Evolutionary conservation across 2,113 vertebrate species (phyloP), one percentile per base, ranked within the genome.

Genomic region (Baryphthengus martii): DNA sequence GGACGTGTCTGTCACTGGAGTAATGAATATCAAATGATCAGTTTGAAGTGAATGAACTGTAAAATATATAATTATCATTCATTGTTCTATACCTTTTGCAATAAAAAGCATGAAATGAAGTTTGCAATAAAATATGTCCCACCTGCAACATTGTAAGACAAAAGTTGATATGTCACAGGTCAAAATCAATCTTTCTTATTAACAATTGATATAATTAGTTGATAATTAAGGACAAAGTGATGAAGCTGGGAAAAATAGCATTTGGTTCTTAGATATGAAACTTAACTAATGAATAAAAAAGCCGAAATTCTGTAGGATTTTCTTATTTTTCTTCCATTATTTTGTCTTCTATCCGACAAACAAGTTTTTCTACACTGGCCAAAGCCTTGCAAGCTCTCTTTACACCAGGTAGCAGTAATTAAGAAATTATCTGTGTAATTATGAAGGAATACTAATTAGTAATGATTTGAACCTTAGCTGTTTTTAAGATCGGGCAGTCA

Each of bases 61-160:
- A 96, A 97, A 97, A 96, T 95, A 95, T 87, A 78, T 97, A 97
- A 98, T 98, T 97, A 95, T 83, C 76, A 35, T 92, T 93, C 62
- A 50, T 94, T 79, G 67, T 96, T 93, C 91, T 63, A 59, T 96
- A 92, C 67, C 62, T 96, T 97, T 97, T 89, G 78, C 82, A 94
- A 97, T 96, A 96, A 94, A 96, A 97, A 87, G 73, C 79, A 70
- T 97, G 91, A 97, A 97, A 97, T 97, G 79, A 94, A 97, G 97
- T 97, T 96, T 93, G 50, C 70, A 93, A 55, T 96, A 93, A 97
- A 97, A 88, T 91, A 25, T 82, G 84, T 97, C 81, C 47, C 50
- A 92, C 95, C 95, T 97, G 76, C 72, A 93, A 11, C 68, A 65
- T 21, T 94, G 65, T 65, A 90, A 93, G 95, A 97, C 55, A 96